Percentiles rank a stretch among this genome's conserved stretches.
Conservation (phyloP, 2,797 vertebrate species). For the Sebastes taczanowskii region DNA sequence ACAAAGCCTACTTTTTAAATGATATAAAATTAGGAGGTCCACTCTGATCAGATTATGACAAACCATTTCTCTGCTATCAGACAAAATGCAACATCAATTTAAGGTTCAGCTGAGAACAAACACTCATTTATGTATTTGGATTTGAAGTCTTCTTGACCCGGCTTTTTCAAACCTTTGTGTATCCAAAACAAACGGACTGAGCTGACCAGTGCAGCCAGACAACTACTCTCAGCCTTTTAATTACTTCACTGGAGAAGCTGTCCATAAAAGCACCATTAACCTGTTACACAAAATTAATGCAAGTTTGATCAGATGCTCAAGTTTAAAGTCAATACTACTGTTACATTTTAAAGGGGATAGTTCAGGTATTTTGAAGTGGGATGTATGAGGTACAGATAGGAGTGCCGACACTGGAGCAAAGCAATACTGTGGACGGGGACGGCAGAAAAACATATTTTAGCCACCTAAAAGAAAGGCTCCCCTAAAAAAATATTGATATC, state of each 20-base stretch:
- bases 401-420: no score
- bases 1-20: constrained; percentile 23
- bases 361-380: no score
- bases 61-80: constrained; percentile 26
- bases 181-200: not conserved
- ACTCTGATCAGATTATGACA: constrained; percentile 41
- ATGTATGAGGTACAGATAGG: no score
- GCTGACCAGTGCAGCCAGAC: not conserved
- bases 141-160: not conserved
- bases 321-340: not conserved
- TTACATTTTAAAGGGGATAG: not conserved
- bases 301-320: not conserved
- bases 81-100: constrained; percentile 6
- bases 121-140: not conserved
- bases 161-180: not conserved
- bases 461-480: no score
- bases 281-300: not conserved
- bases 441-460: no score
- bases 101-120: constrained; percentile 19
- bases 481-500: no score
- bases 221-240: not conserved
- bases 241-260: not conserved
- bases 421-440: no score
- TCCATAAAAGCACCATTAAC: not conserved
- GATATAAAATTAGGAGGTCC: constrained; percentile 22